These are phyloP conservation scores for Lontra canadensis DNA, from an alignment of 2,113 vertebrate genomes.

Conservation along the genomic window DNA sequence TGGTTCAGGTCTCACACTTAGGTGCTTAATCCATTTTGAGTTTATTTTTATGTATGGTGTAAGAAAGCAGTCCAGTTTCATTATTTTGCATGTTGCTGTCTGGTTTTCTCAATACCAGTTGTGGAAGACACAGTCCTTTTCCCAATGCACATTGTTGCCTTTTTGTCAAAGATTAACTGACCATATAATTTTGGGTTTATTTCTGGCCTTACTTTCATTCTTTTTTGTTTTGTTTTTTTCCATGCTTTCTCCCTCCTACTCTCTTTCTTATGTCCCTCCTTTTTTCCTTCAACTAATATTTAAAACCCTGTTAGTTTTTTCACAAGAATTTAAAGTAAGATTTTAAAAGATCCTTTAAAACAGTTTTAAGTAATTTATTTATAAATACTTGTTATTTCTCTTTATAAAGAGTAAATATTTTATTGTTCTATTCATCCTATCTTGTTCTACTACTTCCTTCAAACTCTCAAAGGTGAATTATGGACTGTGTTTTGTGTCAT, in stretches of 20 bases:
- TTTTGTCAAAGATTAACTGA: not conserved
- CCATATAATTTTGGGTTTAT: not conserved
- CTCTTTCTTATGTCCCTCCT: not conserved
- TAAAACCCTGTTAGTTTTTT: not conserved
- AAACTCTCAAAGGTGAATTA: not conserved
- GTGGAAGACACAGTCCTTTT: not conserved
- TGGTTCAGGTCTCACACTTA: not conserved
- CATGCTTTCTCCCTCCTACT: accelerated
- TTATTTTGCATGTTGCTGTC: not conserved
- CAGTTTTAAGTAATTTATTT: not conserved
- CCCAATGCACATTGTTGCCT: not conserved
- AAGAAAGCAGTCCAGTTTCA: not conserved
- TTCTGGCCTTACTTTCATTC: not conserved
- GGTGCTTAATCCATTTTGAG: not conserved
- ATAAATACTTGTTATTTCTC: not conserved
- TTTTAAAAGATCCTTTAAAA: not conserved
- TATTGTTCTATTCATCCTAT: not conserved
- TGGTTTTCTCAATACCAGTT: not conserved
- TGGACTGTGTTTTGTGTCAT: not conserved
- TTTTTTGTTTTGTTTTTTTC: not conserved
- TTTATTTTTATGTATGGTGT: not conserved
- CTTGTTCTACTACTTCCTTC: not conserved
- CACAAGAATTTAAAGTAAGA: not conserved
- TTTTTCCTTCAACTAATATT: not conserved
- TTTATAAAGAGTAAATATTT: not conserved